Evolutionary conservation across 2,797 vertebrate genomes (phyloP).

Genomic region (Huso huso): DNA sequence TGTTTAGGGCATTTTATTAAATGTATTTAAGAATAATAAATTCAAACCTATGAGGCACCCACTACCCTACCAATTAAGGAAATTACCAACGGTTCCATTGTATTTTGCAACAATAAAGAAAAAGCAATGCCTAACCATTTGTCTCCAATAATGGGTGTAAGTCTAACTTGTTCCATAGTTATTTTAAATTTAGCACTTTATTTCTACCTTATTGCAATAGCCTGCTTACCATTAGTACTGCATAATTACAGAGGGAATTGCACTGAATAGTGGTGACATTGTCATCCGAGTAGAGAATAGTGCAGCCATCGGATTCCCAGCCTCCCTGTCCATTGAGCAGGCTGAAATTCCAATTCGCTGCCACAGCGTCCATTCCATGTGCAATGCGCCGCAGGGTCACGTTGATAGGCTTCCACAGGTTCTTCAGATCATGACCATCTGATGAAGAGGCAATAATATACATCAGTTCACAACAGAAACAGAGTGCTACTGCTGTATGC

Average conservation of each 20-base stretch:
- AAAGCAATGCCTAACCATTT: too few species aligned
- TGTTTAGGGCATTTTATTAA: too few species aligned
- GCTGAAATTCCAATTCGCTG: conserved; percentile 85
- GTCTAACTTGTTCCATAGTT: too few species aligned
- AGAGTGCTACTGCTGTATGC: too few species aligned
- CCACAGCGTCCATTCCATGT: conserved; percentile 76
- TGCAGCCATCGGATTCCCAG: conserved; percentile 86
- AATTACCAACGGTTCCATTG: too few species aligned
- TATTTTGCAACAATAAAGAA: too few species aligned
- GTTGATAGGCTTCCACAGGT: conserved; percentile 69
- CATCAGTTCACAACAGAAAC: neutral
- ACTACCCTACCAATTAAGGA: too few species aligned
- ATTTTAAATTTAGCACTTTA: too few species aligned
- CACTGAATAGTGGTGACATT: conserved; percentile 91
- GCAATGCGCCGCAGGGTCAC: conserved; percentile 79
- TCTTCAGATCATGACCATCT: conserved; percentile 67
- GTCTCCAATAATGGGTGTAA: too few species aligned
- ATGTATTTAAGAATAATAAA: too few species aligned
- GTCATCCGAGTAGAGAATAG: conserved; percentile 75
- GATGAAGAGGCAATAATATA: conserved; percentile 16
- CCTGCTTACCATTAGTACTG: conserved; percentile 79
- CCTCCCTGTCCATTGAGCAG: conserved; percentile 80
- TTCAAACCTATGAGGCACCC: too few species aligned
- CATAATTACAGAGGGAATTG: conserved; percentile 83
- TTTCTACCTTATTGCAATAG: neutral